These are phyloP conservation scores for Arrhopalites spinosus DNA, from an alignment of 2,888 invertebrate species.

Conservation along the genomic window DNA sequence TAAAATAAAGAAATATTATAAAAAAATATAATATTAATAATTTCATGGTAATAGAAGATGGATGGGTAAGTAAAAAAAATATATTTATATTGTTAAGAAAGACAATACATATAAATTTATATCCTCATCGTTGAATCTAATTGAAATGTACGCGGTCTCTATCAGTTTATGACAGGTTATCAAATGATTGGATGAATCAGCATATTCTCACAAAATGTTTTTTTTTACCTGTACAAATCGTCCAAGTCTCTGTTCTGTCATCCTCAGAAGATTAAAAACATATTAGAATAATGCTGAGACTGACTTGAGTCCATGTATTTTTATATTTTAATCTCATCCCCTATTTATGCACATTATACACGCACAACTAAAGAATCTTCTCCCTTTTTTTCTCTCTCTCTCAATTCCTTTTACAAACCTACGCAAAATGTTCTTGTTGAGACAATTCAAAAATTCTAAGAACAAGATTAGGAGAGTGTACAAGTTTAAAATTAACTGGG, in stretches of 20 bases:
- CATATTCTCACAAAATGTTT: constrained; percentile 13
- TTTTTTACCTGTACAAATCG: background rate
- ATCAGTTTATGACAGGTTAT: constrained; percentile 26
- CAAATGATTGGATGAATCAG: constrained; percentile 31
- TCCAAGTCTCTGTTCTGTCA: constrained; percentile 12
- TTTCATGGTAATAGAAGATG: no score
- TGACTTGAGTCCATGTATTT: background rate
- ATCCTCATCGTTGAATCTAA: constrained; percentile 4
- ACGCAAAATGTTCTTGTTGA: background rate
- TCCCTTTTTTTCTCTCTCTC: no score
- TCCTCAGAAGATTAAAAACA: constrained; percentile 9
- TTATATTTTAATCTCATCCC: background rate
- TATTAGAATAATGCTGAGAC: background rate
- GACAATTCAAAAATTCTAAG: constrained; percentile 6
- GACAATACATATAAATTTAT: no score
- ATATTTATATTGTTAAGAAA: no score
- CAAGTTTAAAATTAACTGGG: no score
- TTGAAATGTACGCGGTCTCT: constrained; percentile 23
- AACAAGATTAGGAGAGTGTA: background rate
- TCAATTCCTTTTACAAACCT: background rate
- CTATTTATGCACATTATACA: background rate
- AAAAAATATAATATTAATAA: no score
- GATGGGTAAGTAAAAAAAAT: no score
- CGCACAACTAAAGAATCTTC: background rate
- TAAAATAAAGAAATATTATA: no score